A percentile compares a stretch with the other conserved stretches of the same genome.
phyloP scores from a whole-genome alignment of 2,113 vertebrate species.

The Corythornis madagascariensis region DNA sequence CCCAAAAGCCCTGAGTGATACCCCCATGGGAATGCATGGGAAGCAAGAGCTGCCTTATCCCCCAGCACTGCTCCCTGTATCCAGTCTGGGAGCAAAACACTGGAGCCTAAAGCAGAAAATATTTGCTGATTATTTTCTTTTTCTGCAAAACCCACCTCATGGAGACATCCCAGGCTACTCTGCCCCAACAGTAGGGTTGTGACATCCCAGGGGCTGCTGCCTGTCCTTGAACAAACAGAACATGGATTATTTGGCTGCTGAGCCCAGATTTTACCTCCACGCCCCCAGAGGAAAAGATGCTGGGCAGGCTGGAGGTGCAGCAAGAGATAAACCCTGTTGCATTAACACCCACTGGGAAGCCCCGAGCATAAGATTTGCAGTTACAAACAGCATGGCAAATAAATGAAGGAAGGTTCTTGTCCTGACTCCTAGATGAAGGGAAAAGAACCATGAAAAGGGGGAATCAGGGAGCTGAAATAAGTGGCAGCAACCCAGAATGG shows the following conservation, averaged over 20 bases:
- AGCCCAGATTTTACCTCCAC: neutral
- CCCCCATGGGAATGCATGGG: rapidly evolving
- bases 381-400: neutral
- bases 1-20: neutral
- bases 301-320: neutral
- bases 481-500: neutral
- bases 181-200: neutral
- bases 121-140: neutral
- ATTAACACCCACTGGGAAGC: neutral
- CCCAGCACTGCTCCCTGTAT: rapidly evolving
- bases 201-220: neutral
- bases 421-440: neutral
- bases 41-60: neutral
- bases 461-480: neutral
- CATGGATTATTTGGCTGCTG: neutral
- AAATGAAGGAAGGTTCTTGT: neutral
- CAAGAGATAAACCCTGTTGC: neutral
- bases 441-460: neutral
- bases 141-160: neutral
- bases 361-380: neutral
- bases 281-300: neutral
- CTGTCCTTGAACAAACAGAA: neutral
- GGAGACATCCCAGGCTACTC: neutral
- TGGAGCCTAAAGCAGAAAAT: neutral
- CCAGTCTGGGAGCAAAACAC: neutral